Evolutionary conservation across 2,797 vertebrate species (phyloP), one percentile per base, ranked within the genome.

Genomic region (Eulemur coronatus): DNA sequence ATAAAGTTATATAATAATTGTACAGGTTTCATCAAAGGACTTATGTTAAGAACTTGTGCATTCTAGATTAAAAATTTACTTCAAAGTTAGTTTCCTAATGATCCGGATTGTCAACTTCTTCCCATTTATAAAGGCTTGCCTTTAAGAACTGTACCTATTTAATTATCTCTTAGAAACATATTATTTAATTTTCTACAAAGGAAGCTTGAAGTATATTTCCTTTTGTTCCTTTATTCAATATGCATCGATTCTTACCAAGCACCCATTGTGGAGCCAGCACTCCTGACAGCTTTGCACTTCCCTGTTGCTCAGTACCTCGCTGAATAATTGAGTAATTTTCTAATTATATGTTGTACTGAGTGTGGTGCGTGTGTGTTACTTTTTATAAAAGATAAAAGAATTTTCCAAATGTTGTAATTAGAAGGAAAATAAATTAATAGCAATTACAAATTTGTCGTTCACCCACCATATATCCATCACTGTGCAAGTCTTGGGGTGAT

Each of bases 171-270:
- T 89, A 69, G 76, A 86, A 96, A 80, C 50, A n/a, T 33, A 5
- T 72, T 93, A 76, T 94, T 96, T 95, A 93, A 80, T 92, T 97
- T 95, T 90, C 48, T 30, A 30, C 75, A 73, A 89, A 82, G 46
- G 46, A 48, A 75, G 8, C 48, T 97, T 85, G 26, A 80, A 80
- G 26, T 84, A 10, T 86, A 50, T 87, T 94, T 48, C 35, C 50
- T 95, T 90, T 91, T 91, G 72, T 95, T 87, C 35, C 24, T 85
- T 59, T 92, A 24, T 70, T 96, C 79, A 55, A 4, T 41, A 48
- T 46, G 65, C 22, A 2, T 73, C 17, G 3, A 52, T 75, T 95
- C 72, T 93, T 89, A 59, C 52, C 24, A 43, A 67, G 75, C n/a
- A 52, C 18, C 15, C 43, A 78, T 69, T 92, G n/a, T 95, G 65